These are phyloP conservation scores for Arvicanthis niloticus DNA, from an alignment of 2,113 vertebrate species.

Conservation along the genomic window DNA sequence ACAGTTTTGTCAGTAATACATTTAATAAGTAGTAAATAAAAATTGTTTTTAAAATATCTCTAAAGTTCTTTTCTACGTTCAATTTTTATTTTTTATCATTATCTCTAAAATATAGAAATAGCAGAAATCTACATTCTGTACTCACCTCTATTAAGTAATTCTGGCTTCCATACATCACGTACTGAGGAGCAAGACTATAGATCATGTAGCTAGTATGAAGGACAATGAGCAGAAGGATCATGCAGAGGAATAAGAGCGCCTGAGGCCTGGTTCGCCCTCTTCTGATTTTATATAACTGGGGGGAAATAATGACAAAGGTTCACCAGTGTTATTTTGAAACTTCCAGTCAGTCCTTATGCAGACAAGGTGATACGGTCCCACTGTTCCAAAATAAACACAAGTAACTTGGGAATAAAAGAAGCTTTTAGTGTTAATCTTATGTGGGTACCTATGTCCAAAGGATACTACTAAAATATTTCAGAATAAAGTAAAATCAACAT, in stretches of 20 bases:
- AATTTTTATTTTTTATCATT: neutral
- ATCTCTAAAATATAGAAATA: constrained; percentile 28
- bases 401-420: constrained; percentile 35
- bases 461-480: neutral
- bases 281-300: constrained; percentile 97
- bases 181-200: constrained; percentile 98
- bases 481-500: neutral
- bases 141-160: constrained; percentile 95
- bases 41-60: constrained; percentile 6
- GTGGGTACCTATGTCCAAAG: constrained; percentile 1
- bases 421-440: constrained; percentile 26
- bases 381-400: constrained; percentile 11
- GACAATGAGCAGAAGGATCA: constrained; percentile 98
- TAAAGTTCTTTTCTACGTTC: neutral
- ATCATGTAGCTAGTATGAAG: constrained; percentile 99
- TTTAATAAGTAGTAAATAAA: constrained; percentile 59
- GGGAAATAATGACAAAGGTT: constrained; percentile 25
- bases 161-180: constrained; percentile 99
- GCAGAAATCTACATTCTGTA: neutral
- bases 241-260: constrained; percentile 97
- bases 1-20: constrained; percentile 34
- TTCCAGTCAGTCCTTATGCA: neutral
- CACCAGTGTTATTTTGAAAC: neutral
- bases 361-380: neutral
- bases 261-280: constrained; percentile 95